A percentile compares a stretch with the other conserved stretches of the same genome.
Conservation (phyloP, 2,797 vertebrate genomes). For the Hypotaenidia philippensis region DNA sequence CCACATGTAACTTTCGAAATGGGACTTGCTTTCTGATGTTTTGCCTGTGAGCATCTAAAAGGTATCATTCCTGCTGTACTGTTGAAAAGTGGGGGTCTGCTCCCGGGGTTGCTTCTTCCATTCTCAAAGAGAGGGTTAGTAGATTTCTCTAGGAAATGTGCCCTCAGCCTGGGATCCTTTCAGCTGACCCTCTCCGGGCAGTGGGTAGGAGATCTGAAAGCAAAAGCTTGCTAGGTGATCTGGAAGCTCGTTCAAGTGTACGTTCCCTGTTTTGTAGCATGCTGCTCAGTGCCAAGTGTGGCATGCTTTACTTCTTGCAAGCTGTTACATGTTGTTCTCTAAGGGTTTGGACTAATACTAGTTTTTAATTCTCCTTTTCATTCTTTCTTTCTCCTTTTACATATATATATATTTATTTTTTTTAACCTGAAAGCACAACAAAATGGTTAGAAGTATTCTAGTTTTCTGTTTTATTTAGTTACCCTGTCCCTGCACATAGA, state of each 20-base stretch:
- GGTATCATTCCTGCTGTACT: background rate
- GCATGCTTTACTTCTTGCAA: conserved; percentile 14
- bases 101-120: background rate
- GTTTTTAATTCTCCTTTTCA: background rate
- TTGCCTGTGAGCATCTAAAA: background rate
- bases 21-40: background rate
- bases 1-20: background rate
- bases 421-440: background rate
- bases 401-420: background rate
- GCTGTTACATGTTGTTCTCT: conserved; percentile 2
- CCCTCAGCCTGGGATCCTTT: background rate
- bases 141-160: background rate
- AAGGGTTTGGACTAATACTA: background rate
- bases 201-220: conserved; percentile 25
- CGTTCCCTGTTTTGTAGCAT: background rate
- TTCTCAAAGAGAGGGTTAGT: background rate
- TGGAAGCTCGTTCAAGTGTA: background rate
- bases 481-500: background rate
- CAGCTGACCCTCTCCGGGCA: background rate
- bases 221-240: conserved; percentile 1
- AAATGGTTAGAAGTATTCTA: background rate
- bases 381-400: background rate
- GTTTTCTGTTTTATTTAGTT: background rate
- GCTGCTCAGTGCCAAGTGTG: background rate
- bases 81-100: background rate